A percentile compares a stretch with the other conserved stretches of the same genome.
These are phyloP conservation scores for Cuniculus paca DNA, from an alignment of 2,797 vertebrate genomes.

Conservation along the genomic window DNA sequence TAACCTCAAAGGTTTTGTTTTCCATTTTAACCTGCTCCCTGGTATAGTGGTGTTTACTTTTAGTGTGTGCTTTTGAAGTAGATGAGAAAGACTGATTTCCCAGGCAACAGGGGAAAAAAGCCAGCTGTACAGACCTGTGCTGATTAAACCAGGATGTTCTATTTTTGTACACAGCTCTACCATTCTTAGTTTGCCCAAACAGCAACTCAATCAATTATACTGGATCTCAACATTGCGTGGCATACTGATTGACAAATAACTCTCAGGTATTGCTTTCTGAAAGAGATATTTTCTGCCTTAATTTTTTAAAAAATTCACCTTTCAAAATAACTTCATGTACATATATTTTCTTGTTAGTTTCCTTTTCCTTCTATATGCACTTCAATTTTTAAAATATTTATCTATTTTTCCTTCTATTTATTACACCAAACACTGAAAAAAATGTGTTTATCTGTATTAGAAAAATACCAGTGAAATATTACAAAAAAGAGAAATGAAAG, in stretches of 20 bases:
- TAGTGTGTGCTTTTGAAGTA: not conserved
- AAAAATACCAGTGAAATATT: not conserved
- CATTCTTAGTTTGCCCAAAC: not conserved
- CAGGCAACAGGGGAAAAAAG: not conserved
- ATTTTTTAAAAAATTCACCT: not conserved
- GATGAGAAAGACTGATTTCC: not conserved
- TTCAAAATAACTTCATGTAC: not conserved
- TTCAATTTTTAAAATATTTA: not conserved
- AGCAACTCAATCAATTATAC: not conserved
- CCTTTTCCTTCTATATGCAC: not conserved
- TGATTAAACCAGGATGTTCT: not conserved
- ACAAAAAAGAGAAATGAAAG: slow-evolving; percentile 1
- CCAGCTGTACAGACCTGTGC: not conserved
- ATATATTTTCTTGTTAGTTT: not conserved
- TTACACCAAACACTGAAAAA: not conserved
- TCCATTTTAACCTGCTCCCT: not conserved
- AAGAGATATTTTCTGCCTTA: not conserved
- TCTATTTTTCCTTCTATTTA: not conserved
- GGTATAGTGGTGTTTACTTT: not conserved
- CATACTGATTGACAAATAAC: not conserved
- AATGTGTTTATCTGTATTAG: not conserved
- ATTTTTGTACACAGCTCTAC: not conserved
- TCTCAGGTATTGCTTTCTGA: not conserved
- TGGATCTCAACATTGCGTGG: not conserved
- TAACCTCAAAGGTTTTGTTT: not conserved